Conservation (phyloP, 2,888 invertebrate genomes). For the Tenthredo scrophulariae region DNA sequence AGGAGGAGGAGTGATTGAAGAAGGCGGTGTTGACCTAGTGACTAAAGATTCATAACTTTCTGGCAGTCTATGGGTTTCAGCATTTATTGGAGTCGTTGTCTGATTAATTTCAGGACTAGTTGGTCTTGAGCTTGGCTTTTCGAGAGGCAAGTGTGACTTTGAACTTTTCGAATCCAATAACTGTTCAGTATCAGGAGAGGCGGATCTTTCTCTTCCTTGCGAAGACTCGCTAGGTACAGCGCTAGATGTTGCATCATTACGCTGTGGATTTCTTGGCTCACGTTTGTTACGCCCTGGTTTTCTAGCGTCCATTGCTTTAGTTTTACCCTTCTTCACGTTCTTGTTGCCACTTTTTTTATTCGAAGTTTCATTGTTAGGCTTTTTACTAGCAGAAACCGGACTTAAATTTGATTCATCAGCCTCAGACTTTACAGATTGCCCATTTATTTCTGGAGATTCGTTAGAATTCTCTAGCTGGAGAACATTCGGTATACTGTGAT, state of each 20-base stretch:
- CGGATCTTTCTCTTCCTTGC: slow-evolving; percentile 20
- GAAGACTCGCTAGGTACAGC: background rate
- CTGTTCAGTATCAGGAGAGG: slow-evolving; percentile 31
- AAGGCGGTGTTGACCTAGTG: slow-evolving; percentile 52
- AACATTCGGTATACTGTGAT: background rate
- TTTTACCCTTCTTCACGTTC: slow-evolving; percentile 43
- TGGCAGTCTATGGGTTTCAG: slow-evolving; percentile 65
- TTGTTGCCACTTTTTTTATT: slow-evolving; percentile 35
- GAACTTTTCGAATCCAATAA: slow-evolving; percentile 9
- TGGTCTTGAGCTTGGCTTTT: slow-evolving; percentile 56
- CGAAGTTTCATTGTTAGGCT: slow-evolving; percentile 29
- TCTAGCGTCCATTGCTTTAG: slow-evolving; percentile 42
- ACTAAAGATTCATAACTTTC: slow-evolving; percentile 64
- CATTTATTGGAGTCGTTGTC: slow-evolving; percentile 61
- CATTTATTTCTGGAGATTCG: slow-evolving; percentile 2
- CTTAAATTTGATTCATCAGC: slow-evolving; percentile 4
- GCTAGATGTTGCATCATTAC: slow-evolving; percentile 37
- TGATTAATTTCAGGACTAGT: slow-evolving; percentile 61
- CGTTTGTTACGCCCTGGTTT: slow-evolving; percentile 43
- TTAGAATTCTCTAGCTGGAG: background rate
- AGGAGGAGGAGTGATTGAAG: slow-evolving; percentile 23
- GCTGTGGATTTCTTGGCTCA: slow-evolving; percentile 43
- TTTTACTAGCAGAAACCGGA: slow-evolving; percentile 10
- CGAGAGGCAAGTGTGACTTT: background rate
- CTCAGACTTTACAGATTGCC: background rate